Conservation (phyloP, 2,113 vertebrate genomes). For the Sialia sialis region DNA sequence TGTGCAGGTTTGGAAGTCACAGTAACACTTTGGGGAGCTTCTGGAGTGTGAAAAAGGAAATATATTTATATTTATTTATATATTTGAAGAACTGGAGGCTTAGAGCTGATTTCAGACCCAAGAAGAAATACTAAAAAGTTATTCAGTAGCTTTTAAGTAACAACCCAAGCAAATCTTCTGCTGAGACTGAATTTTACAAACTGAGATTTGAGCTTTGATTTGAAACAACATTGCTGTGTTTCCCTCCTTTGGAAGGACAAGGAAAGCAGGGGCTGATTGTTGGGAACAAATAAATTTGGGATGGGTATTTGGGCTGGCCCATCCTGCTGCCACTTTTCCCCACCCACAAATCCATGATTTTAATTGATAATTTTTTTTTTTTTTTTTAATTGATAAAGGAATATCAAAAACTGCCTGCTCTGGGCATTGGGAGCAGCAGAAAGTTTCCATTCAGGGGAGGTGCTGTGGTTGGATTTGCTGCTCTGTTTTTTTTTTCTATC, state of each 20-base stretch:
- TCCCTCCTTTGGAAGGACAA: background rate
- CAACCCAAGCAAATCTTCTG: background rate
- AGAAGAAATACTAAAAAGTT: background rate
- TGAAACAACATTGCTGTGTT: fast-evolving
- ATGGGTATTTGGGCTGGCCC: fast-evolving
- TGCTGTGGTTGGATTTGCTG: background rate
- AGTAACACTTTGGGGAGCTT: background rate
- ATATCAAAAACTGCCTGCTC: fast-evolving
- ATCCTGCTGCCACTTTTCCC: background rate
- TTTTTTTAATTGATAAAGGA: too few relatives aligned
- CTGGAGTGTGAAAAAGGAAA: background rate
- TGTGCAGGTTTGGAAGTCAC: background rate
- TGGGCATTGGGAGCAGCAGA: background rate
- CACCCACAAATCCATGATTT: too few relatives aligned
- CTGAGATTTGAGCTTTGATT: background rate
- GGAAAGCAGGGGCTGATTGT: background rate
- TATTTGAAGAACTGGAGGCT: background rate
- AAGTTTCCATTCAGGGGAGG: background rate
- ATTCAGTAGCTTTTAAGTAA: background rate
- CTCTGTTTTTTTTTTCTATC: fast-evolving
- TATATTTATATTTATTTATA: background rate
- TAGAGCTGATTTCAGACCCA: background rate
- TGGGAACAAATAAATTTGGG: fast-evolving
- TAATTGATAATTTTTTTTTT: too few relatives aligned
- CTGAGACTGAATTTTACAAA: background rate